phyloP scores from a whole-genome alignment of 2,113 vertebrate species.

The Sphaerodactylus townsendi region DNA sequence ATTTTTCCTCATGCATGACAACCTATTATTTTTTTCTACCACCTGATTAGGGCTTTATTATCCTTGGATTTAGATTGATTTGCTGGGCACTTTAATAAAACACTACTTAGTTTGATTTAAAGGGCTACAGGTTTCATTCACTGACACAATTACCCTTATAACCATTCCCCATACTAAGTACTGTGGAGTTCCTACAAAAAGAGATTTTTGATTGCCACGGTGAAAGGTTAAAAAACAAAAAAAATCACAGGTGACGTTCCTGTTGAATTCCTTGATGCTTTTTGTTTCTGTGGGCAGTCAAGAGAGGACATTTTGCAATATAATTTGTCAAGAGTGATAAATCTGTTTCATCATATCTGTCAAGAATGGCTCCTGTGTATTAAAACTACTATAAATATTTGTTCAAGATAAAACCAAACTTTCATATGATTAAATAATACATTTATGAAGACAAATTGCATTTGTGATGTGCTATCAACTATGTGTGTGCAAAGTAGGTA shows the following conservation, averaged over 20 bases:
- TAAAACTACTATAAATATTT: slow-evolving; percentile 94
- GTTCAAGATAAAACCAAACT: slow-evolving; percentile 79
- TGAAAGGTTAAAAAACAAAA: slow-evolving; percentile 73
- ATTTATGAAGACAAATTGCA: slow-evolving; percentile 86
- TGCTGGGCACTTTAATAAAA: slow-evolving; percentile 98
- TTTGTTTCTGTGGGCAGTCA: slow-evolving; percentile 80
- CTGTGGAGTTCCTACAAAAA: slow-evolving; percentile 32
- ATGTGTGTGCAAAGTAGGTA: slow-evolving; percentile 73
- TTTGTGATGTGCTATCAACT: slow-evolving; percentile 79
- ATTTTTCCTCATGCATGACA: slow-evolving; percentile 99
- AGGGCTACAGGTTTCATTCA: slow-evolving; percentile 83
- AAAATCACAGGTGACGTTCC: slow-evolving; percentile 92
- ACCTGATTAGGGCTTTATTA: slow-evolving; percentile 99
- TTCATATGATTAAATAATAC: slow-evolving; percentile 84
- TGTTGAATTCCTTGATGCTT: slow-evolving; percentile 68
- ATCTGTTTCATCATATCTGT: slow-evolving; percentile 88
- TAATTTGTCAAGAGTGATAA: slow-evolving; percentile 91
- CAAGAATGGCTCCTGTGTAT: slow-evolving; percentile 85
- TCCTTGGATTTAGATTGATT: slow-evolving; percentile 99
- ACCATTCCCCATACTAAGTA: slow-evolving; percentile 73
- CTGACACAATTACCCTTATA: slow-evolving; percentile 90
- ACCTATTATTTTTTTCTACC: slow-evolving; percentile 99
- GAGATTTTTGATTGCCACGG: slow-evolving; percentile 78
- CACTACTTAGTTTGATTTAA: slow-evolving; percentile 97
- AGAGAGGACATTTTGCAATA: slow-evolving; percentile 77